Evolutionary conservation across 2,797 vertebrate genomes (phyloP).

Genomic region (Enteromius thamalakanensis): DNA sequence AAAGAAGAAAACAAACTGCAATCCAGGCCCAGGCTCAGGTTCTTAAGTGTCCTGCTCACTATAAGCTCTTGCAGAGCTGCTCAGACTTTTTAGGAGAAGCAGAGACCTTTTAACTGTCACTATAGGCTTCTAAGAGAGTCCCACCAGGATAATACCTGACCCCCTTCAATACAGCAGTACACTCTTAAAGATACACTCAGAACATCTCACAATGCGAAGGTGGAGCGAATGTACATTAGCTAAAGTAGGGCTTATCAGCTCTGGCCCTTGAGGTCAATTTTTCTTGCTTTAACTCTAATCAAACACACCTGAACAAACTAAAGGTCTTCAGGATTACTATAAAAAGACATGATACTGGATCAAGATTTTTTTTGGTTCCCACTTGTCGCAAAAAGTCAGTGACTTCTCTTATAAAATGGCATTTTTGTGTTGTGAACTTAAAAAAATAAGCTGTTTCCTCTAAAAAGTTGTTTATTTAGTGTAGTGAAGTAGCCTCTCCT

Average conservation of each 20-base stretch:
- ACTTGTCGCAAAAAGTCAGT: neutral
- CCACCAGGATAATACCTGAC: conserved; percentile 1
- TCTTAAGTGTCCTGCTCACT: conserved; percentile 14
- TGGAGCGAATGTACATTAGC: neutral
- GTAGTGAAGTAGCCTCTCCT: neutral
- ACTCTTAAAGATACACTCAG: neutral
- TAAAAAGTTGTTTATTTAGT: neutral
- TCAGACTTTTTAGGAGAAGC: conserved; percentile 1
- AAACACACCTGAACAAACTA: neutral
- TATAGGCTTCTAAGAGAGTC: conserved; percentile 2
- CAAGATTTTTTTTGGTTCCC: too few relatives aligned
- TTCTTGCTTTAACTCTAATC: neutral
- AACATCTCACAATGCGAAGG: neutral
- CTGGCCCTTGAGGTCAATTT: neutral
- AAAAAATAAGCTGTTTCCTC: neutral
- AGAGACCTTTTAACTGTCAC: conserved; percentile 13
- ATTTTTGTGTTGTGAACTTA: too few relatives aligned
- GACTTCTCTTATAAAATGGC: neutral
- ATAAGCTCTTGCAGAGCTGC: neutral
- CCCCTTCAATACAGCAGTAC: conserved; percentile 9
- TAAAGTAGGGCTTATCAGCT: neutral
- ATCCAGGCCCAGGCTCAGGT: neutral
- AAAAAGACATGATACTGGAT: too few relatives aligned
- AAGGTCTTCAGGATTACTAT: neutral
- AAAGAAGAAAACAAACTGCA: conserved; percentile 8